A percentile compares a stretch with the other conserved stretches of the same genome.
Conservation (phyloP, 2,797 vertebrate species). For the Chaenodraco wilsoni region DNA sequence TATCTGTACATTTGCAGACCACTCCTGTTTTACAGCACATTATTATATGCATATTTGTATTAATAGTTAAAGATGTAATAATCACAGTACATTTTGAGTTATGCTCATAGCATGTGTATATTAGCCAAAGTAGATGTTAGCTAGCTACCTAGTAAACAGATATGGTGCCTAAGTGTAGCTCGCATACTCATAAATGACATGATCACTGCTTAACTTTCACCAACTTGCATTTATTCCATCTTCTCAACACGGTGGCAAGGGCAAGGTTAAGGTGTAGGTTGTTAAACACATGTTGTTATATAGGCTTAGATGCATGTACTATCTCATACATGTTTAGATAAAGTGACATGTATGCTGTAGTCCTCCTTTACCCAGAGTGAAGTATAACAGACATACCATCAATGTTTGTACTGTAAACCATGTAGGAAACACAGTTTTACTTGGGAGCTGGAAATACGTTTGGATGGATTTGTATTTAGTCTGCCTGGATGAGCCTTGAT, state of each 20-base stretch:
- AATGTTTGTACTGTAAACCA: background rate
- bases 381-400: background rate
- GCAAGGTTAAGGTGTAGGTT: too few species aligned
- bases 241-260: background rate
- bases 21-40: background rate
- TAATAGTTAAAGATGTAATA: background rate
- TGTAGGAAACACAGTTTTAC: constrained; percentile 24
- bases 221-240: background rate
- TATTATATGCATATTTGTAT: background rate
- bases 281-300: background rate
- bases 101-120: background rate
- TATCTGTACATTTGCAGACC: background rate
- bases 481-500: constrained; percentile 15
- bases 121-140: background rate
- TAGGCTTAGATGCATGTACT: background rate
- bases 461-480: constrained; percentile 38
- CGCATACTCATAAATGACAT: background rate
- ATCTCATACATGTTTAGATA: background rate
- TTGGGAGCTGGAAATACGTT: constrained; percentile 30
- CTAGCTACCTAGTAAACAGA: background rate
- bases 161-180: background rate
- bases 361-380: background rate
- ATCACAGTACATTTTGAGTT: background rate
- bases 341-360: background rate
- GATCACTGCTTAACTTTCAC: background rate